Conservation (phyloP, 2,113 vertebrate genomes). For the Dipodomys merriami region DNA sequence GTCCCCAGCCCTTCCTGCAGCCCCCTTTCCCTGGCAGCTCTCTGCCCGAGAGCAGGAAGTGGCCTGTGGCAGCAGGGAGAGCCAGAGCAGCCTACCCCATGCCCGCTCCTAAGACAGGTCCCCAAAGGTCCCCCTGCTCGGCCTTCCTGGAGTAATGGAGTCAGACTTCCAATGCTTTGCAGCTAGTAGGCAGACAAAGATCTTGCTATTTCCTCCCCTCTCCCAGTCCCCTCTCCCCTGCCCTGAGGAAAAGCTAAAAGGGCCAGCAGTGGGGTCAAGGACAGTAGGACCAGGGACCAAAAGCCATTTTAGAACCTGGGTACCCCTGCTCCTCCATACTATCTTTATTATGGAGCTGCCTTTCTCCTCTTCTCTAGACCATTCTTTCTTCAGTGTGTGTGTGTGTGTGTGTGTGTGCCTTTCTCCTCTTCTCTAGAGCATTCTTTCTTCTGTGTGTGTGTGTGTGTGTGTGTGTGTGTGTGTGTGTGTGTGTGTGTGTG, state of each 20-base stretch:
- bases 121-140: background rate
- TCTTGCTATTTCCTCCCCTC: background rate
- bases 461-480: too few relatives aligned
- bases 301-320: background rate
- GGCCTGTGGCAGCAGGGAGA: conserved; percentile 15
- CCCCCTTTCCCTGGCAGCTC: conserved; percentile 16
- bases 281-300: background rate
- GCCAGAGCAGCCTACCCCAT: background rate
- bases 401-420: background rate
- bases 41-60: background rate
- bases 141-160: background rate
- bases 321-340: background rate
- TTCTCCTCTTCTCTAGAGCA: background rate
- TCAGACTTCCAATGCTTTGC: background rate
- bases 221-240: too few relatives aligned
- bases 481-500: too few relatives aligned
- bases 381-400: background rate
- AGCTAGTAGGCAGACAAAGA: background rate
- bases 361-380: background rate
- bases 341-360: background rate
- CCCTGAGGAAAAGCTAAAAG: background rate
- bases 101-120: background rate
- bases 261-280: background rate
- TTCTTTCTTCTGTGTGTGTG: background rate
- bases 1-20: background rate